These are phyloP conservation scores for Momotus momota DNA, from an alignment of 2,797 vertebrate genomes.

Conservation along the genomic window DNA sequence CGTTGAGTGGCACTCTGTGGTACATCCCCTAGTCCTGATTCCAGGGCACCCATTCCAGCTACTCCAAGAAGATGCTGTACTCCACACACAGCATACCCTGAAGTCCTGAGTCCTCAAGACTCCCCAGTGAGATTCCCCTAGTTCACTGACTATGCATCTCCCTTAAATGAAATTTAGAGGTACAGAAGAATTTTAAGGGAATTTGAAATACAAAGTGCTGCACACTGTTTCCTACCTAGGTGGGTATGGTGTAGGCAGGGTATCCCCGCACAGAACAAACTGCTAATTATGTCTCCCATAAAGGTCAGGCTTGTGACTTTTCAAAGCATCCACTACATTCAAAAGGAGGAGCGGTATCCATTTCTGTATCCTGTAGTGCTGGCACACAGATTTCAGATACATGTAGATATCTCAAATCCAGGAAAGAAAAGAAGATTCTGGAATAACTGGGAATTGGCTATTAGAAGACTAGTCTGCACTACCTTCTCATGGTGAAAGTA, in stretches of 20 bases:
- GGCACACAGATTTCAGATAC: neutral
- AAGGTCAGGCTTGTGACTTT: neutral
- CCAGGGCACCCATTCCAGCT: neutral
- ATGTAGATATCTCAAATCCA: neutral
- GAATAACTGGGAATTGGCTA: neutral
- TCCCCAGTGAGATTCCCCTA: neutral
- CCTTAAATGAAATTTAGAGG: neutral
- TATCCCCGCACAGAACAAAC: neutral
- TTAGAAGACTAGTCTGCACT: neutral
- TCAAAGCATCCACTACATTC: neutral
- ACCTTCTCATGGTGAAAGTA: neutral
- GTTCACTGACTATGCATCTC: neutral
- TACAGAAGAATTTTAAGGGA: neutral
- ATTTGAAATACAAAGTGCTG: neutral
- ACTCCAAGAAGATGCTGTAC: neutral
- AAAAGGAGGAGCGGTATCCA: neutral
- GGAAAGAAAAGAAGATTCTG: neutral
- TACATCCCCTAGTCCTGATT: neutral
- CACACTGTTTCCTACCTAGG: neutral
- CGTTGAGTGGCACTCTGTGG: neutral
- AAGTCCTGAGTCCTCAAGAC: neutral
- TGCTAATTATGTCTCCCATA: neutral
- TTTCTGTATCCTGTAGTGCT: neutral
- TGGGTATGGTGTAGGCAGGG: neutral
- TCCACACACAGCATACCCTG: neutral